phyloP scores from a whole-genome alignment of 2,888 invertebrate species.

The Brenthis daphne region DNA sequence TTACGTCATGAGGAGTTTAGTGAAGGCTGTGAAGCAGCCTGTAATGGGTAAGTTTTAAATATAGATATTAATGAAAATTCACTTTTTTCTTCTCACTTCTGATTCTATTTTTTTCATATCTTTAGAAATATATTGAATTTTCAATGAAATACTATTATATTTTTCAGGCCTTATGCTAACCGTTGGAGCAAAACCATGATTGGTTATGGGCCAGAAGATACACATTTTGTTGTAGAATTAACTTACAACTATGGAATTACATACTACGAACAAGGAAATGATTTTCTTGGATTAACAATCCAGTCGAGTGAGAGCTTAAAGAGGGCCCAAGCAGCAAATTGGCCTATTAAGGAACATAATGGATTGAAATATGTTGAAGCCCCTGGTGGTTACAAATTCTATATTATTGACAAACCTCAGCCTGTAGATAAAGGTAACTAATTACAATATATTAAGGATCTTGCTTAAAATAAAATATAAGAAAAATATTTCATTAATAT shows the following conservation, averaged over 20 bases:
- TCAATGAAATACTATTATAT: not conserved
- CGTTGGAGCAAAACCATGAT: constrained; percentile 99
- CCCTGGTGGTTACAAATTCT: constrained; percentile 96
- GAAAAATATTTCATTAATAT: too few relatives aligned
- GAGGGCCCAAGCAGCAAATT: constrained; percentile 86
- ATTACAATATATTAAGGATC: not conserved
- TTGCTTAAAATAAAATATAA: not conserved
- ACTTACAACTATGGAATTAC: constrained; percentile 98
- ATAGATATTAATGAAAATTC: not conserved
- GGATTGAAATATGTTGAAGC: constrained; percentile 86
- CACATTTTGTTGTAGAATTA: constrained; percentile 96
- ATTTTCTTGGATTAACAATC: constrained; percentile 93
- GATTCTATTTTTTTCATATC: not conserved
- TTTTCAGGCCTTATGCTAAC: constrained; percentile 94
- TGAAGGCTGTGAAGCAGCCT: constrained; percentile 97
- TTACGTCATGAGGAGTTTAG: constrained; percentile 98
- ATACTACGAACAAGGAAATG: constrained; percentile 94
- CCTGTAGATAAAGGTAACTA: constrained; percentile 83
- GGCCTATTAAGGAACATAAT: constrained; percentile 87
- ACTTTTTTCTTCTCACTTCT: not conserved
- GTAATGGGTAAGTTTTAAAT: constrained; percentile 90
- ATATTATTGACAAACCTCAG: constrained; percentile 87
- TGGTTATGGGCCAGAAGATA: constrained; percentile 97
- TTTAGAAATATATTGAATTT: not conserved
- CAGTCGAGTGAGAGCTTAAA: constrained; percentile 89